Evolutionary conservation across 2,797 vertebrate genomes (phyloP), one percentile per base, ranked within the genome.

Genomic region (Lerista edwardsae): DNA sequence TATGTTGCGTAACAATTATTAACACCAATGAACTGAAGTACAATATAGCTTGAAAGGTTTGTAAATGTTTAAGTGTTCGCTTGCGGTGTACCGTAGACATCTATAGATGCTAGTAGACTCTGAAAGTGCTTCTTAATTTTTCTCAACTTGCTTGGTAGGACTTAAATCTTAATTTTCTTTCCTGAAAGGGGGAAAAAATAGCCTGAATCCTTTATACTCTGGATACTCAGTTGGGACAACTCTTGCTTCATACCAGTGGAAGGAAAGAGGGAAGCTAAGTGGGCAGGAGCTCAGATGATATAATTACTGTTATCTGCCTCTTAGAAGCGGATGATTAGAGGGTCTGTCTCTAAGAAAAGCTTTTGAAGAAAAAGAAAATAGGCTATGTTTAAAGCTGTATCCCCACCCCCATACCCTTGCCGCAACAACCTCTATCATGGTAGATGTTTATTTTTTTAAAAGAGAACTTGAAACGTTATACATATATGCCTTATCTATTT

Each of bases 301-400:
- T 92, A 91, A 92, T 92, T 91, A 92, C 87, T 88, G 85, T 92
- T 91, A 92, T 88, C 89, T 88, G 29, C 87, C 81, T 88, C 62
- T 80, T 64, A 80, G 79, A 88, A 86, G 80, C 90, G 27, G 77
- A 75, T 81, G 74, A 91, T 92, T 90, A 92, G 72, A 88, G 83
- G 80, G 86, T 76, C 88, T 68, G 88, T 86, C 85, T 91, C 88
- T 82, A 65, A 75, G 75, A 76, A 51, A 82, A 29, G 86, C 80
- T 76, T 88, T 87, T 91, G 88, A 86, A 90, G 88, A 85, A 84
- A 88, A 77, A 84, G 64, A 88, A 77, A 86, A 88, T 88, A 90
- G 88, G 86, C 89, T 90, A 84, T 91, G 84, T 88, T 91, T 87
- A 91, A 84, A 87, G 87, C 88, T 86, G 82, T 72, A 82, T 77